Base-by-base conservation (phyloP, 2,888 invertebrate genomes). In the Morinoia aosen region DNA sequence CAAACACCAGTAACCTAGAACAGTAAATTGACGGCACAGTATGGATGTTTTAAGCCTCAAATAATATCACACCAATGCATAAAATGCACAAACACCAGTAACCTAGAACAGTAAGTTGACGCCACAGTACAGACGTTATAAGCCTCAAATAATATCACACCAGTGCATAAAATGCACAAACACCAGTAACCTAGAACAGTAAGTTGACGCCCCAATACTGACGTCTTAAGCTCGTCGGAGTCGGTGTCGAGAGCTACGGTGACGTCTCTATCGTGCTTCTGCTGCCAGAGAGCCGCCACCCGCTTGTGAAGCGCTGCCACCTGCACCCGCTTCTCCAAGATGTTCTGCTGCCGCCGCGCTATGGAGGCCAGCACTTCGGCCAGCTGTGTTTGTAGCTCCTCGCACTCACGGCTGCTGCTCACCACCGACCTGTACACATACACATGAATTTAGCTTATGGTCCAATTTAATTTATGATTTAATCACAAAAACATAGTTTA, bases 371-470 rank as follows among this genome's bases (percentile, higher is more conserved):
- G 57, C 12, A 93, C 93, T 39, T 93, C 2, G 58, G 25, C 57
- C n/a, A 93, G 58, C 57, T 93, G 12, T 57, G 25, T n/a, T 33
- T 93, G 93, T 33, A 57, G 93, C 10, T 19, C n/a, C 57, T 48
- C 48, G 40, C 93, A 93, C 48, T 93, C 93, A n/a, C 57, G 57
- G n/a, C 93, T 93, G 56, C n/a, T 16, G 93, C 93, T 93, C 93
- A 93, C 33, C 56, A 93, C 33, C 16, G 58, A 93, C 93, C 93
- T 93, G 93, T 10, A 57, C 90, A 90, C 90, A 90, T 11, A 48
- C 12, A 25, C 8, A 14, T 25, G 39, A n/a, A 14, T 10, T 88
- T 14, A 58, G 58, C 11, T 14, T 14, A 58, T 12, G 58, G 58
- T 58, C 58, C 11, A 10, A 58, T 14, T 14, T 14, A 14, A 58